phyloP scores from a whole-genome alignment of 2,797 vertebrate species.

The Enteromius viviparus region DNA sequence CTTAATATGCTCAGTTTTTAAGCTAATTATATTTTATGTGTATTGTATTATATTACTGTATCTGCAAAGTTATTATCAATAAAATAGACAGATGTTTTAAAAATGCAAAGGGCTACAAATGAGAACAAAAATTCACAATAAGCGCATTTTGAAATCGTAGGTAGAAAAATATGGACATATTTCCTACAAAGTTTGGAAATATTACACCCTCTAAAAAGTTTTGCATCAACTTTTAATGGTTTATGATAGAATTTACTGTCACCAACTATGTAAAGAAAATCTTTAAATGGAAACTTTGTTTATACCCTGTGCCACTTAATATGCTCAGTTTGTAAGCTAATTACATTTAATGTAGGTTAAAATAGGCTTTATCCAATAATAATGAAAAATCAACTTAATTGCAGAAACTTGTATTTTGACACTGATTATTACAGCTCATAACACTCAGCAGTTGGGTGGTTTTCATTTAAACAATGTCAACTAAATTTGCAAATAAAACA shows the following conservation, averaged over 20 bases:
- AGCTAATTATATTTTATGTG: neutral
- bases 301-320: conserved; percentile 1
- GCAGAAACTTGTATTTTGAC: conserved; percentile 15
- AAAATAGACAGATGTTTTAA: neutral
- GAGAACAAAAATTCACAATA: neutral
- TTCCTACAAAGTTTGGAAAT: neutral
- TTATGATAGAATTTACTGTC: neutral
- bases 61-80: neutral
- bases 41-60: too few relatives aligned
- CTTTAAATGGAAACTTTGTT: neutral
- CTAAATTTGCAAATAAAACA: neutral
- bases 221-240: neutral
- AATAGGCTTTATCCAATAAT: conserved; percentile 1
- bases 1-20: neutral
- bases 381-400: neutral
- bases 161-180: neutral
- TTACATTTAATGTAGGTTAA: conserved; percentile 2
- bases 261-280: neutral
- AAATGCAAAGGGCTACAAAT: neutral
- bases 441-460: neutral
- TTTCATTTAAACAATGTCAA: conserved; percentile 9
- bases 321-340: conserved; percentile 11
- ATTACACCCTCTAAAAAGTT: neutral
- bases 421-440: conserved; percentile 17
- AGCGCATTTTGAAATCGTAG: neutral